Base-by-base conservation (phyloP, 2,888 invertebrate species). In the Orchestes rusci region DNA sequence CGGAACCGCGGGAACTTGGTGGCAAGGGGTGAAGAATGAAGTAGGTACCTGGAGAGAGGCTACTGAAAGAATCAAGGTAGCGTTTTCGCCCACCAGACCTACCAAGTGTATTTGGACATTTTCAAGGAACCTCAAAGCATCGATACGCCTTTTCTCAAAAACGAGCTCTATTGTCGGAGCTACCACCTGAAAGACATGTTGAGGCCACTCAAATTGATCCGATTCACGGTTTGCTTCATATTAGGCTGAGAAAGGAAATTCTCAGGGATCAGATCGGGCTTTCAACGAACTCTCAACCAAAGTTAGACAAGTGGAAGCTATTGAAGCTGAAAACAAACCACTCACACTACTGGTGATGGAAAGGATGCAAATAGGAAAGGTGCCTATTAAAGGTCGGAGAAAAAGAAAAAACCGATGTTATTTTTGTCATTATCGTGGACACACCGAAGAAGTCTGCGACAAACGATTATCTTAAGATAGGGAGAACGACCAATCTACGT, bases 31-130 rank as follows among this genome's bases (percentile, higher is more conserved):
- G 10, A 43, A 41, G 19, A 13, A 12, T 17, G 23, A 20, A 12
- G 36, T 45, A n/a, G 32, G 4, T 19, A 42, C 30, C 5, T 53
- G 54, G 52, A 12, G 28, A 7, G 29, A 39, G 10, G 50, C 50
- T 17, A 10, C 50, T 50, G 3, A 43, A 36, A 16, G 18, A 31
- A 10, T 53, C 50, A 10, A n/a, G n/a, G n/a, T n/a, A n/a, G n/a
- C n/a, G n/a, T n/a, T n/a, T n/a, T n/a, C n/a, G n/a, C n/a, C n/a
- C n/a, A n/a, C n/a, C n/a, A n/a, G n/a, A 43, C 51, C n/a, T 38
- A 53, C 40, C 42, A 47, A 40, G 17, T 54, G 8, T 55, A 53
- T 35, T 15, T 35, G n/a, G 34, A 50, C n/a, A 23, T 56, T 3
- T 53, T 53, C 32, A 12, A 13, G 4, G 32, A 41, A 15, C 28